Evolutionary conservation across 2,888 invertebrate species (phyloP).

Genomic region (Dione vanillae): DNA sequence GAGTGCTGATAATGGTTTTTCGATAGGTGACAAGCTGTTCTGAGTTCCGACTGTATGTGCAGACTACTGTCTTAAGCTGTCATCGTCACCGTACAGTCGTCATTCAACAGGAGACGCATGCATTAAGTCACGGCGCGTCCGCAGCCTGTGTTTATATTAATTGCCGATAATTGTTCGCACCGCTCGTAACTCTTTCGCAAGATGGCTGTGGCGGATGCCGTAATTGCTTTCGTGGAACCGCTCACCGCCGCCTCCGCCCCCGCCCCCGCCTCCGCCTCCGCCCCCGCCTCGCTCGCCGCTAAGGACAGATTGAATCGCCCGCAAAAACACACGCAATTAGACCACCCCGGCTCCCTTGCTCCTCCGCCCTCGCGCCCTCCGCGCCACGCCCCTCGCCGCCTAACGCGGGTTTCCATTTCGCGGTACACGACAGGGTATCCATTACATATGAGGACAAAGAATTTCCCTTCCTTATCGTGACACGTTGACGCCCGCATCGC

Average conservation of each 20-base stretch:
- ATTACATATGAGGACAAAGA: conserved; percentile 41
- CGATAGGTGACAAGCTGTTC: background rate
- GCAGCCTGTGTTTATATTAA: conserved; percentile 59
- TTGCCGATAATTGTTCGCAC: conserved; percentile 64
- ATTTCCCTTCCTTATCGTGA: conserved; percentile 38
- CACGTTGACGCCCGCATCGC: conserved; percentile 29
- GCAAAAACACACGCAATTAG: conserved; percentile 49
- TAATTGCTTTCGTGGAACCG: conserved; percentile 80
- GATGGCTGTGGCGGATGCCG: conserved; percentile 79
- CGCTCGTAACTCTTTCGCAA: conserved; percentile 64
- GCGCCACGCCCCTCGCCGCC: conserved; percentile 28
- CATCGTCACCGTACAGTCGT: background rate
- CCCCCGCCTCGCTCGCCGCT: conserved; percentile 51
- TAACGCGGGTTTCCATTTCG: conserved; percentile 26
- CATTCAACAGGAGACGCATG: conserved; percentile 5
- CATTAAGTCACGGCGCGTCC: conserved; percentile 24
- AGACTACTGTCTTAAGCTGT: background rate
- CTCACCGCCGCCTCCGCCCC: conserved; percentile 51
- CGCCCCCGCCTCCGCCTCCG: conserved; percentile 49
- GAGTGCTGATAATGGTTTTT: background rate
- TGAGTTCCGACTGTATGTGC: background rate
- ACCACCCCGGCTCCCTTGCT: conserved; percentile 30
- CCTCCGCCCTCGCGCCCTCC: conserved; percentile 19
- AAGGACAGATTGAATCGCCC: conserved; percentile 63
- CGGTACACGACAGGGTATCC: conserved; percentile 39